Evolutionary conservation across 2,113 vertebrate species (phyloP).

Genomic region (Mola mola): DNA sequence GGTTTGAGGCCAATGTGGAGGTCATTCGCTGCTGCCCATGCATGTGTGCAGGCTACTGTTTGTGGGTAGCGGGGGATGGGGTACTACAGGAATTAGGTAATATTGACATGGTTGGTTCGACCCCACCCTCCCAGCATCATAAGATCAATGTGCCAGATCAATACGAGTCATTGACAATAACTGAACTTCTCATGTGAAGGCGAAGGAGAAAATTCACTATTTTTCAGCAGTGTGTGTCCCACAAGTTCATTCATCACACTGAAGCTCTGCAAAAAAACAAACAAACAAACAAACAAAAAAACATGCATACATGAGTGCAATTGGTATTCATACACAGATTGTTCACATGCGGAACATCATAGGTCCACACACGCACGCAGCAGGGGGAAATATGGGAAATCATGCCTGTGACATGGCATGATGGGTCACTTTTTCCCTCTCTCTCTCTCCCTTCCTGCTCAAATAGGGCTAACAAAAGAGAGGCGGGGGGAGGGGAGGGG

Average conservation of each 20-base stretch:
- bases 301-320: neutral
- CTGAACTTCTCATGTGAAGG: slow-evolving; percentile 74
- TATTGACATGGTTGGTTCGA: slow-evolving; percentile 71
- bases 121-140: slow-evolving; percentile 61
- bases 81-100: slow-evolving; percentile 67
- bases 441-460: slow-evolving; percentile 76
- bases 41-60: slow-evolving; percentile 34
- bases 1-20: slow-evolving; percentile 59
- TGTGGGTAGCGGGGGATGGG: slow-evolving; percentile 48
- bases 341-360: neutral
- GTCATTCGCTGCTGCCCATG: slow-evolving; percentile 56
- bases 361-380: slow-evolving; percentile 14
- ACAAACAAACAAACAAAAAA: slow-evolving; percentile 2
- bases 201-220: slow-evolving; percentile 68
- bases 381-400: slow-evolving; percentile 44
- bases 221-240: slow-evolving; percentile 35
- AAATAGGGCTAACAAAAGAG: slow-evolving; percentile 82
- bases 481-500: slow-evolving; percentile 56
- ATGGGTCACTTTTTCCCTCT: slow-evolving; percentile 76
- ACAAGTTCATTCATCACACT: slow-evolving; percentile 24
- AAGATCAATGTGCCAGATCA: slow-evolving; percentile 73
- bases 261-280: slow-evolving; percentile 8
- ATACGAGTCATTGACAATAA: slow-evolving; percentile 77
- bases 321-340: neutral
- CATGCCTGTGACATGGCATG: slow-evolving; percentile 71